Conservation (phyloP, 1,140 invertebrate species). For the Cylas formicarius region DNA sequence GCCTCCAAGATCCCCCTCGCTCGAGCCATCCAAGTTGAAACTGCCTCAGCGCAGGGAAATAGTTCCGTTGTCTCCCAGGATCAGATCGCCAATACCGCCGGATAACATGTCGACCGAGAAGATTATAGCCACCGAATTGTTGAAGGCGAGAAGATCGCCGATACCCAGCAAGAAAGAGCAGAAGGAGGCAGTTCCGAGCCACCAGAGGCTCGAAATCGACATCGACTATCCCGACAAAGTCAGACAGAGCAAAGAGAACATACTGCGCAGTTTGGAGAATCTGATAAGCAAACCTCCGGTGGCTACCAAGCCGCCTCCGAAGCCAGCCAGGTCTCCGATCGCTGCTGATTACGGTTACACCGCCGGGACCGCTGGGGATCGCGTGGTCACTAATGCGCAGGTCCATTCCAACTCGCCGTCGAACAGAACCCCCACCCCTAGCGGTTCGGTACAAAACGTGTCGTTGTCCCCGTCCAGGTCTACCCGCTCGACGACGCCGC, state of each 20-base stretch:
- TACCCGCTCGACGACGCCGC: constrained; percentile 13
- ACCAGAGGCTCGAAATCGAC: constrained; percentile 19
- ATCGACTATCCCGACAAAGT: constrained; percentile 24
- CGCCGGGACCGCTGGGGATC: constrained; percentile 3
- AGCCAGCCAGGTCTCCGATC: constrained; percentile 3
- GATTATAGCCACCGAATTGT: constrained; percentile 38
- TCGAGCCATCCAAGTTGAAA: constrained; percentile 34
- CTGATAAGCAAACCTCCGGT: constrained; percentile 9
- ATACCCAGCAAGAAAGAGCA: constrained; percentile 19
- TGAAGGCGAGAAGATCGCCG: constrained; percentile 27
- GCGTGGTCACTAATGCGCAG: constrained; percentile 19
- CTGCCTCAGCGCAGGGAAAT: constrained; percentile 37
- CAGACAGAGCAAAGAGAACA: background rate
- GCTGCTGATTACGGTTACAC: constrained; percentile 2
- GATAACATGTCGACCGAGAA: constrained; percentile 36
- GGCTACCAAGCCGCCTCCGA: background rate
- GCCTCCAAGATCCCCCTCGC: constrained; percentile 19
- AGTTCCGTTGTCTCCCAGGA: constrained; percentile 32
- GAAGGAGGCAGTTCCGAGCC: constrained; percentile 10
- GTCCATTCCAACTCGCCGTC: constrained; percentile 17
- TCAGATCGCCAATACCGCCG: constrained; percentile 37
- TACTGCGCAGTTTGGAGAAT: constrained; percentile 3
- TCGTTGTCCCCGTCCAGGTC: constrained; percentile 14
- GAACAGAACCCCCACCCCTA: constrained; percentile 19
- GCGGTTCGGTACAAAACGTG: constrained; percentile 11